Percentiles rank a stretch among this genome's conserved stretches.
Evolutionary conservation across 2,113 vertebrate species (phyloP).

Genomic region (Daphoenositta chrysoptera): DNA sequence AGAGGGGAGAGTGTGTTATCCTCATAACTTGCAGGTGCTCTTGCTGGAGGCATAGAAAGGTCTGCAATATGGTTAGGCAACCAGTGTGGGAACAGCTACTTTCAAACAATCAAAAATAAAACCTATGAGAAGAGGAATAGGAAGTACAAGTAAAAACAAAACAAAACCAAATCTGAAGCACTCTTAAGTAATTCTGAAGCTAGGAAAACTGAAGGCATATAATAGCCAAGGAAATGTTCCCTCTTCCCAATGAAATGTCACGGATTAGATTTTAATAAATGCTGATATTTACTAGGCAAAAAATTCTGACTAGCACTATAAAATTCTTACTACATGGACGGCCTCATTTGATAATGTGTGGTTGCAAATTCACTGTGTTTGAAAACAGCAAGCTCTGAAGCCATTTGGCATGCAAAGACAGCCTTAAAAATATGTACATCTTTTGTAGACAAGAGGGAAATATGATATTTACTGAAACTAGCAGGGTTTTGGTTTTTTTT

Average conservation of each 20-base stretch:
- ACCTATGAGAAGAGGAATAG: neutral
- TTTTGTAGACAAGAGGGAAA: neutral
- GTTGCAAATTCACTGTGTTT: neutral
- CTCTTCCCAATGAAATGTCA: neutral
- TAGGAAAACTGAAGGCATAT: neutral
- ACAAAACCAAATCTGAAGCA: neutral
- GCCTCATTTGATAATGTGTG: neutral
- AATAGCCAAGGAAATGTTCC: neutral
- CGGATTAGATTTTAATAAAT: neutral
- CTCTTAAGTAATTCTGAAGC: neutral
- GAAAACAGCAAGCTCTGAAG: neutral
- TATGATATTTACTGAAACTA: neutral
- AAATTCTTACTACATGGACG: neutral
- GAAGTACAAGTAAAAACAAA: neutral
- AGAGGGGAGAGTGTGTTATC: neutral
- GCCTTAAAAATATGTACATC: neutral
- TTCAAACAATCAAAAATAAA: neutral
- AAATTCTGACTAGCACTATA: neutral
- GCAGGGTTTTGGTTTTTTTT: too few species aligned
- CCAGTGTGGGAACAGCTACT: neutral
- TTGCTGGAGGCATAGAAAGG: neutral
- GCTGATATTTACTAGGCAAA: neutral
- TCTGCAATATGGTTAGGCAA: neutral
- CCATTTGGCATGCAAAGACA: neutral
- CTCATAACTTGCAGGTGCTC: neutral